phyloP scores from a whole-genome alignment of 2,888 invertebrate genomes.

The Chirona hameri region DNA sequence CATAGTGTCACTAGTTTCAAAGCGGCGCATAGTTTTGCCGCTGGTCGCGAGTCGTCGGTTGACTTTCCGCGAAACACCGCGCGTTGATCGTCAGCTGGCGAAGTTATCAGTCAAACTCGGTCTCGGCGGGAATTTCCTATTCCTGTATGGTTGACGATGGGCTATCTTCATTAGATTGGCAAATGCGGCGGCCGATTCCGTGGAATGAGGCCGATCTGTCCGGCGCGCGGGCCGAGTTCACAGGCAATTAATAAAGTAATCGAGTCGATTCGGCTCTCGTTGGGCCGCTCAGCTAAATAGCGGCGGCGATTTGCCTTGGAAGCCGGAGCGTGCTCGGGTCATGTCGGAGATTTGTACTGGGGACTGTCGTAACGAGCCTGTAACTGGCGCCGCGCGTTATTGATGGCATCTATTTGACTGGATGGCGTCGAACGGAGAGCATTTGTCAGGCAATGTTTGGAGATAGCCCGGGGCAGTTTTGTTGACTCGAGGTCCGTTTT shows the following conservation, averaged over 20 bases:
- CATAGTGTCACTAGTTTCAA: too few relatives aligned
- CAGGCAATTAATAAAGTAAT: neutral
- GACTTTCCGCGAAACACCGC: neutral
- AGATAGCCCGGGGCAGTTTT: neutral
- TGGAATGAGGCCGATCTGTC: neutral
- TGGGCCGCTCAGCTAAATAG: neutral
- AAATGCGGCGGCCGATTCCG: neutral
- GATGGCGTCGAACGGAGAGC: neutral
- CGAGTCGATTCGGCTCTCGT: neutral
- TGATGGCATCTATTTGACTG: neutral
- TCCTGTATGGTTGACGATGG: neutral
- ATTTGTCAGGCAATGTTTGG: neutral
- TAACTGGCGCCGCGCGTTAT: neutral
- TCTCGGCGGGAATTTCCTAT: neutral
- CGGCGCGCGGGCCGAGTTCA: neutral
- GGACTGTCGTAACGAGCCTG: neutral
- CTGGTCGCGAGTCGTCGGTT: too few relatives aligned
- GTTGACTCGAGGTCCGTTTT: neutral
- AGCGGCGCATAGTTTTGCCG: too few relatives aligned
- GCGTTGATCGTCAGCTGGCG: neutral
- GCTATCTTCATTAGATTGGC: neutral
- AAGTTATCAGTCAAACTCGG: neutral
- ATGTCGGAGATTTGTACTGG: neutral
- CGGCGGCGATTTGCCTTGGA: neutral
- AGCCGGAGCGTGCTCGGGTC: neutral